phyloP scores from a whole-genome alignment of 2,888 invertebrate genomes.

The Cabera pusaria region DNA sequence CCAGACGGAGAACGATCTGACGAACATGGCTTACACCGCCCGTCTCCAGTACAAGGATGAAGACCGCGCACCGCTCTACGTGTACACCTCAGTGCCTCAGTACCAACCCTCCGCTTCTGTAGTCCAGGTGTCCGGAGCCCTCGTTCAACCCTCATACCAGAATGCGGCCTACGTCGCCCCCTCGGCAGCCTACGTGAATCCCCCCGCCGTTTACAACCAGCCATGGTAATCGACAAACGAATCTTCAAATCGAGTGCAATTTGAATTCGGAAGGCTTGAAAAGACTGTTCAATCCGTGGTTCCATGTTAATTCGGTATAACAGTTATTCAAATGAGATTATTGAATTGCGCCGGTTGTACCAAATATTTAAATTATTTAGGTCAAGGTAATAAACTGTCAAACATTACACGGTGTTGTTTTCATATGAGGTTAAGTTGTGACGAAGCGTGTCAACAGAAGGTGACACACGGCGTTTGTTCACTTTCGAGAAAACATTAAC shows the following conservation, averaged over 20 bases:
- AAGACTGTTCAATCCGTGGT: neutral
- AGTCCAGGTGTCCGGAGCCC: slow-evolving; percentile 37
- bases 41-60: slow-evolving; percentile 85
- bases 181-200: slow-evolving; percentile 16
- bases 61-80: slow-evolving; percentile 84
- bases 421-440: slow-evolving; percentile 7
- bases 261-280: neutral
- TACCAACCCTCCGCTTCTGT: slow-evolving; percentile 46
- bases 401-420: slow-evolving; percentile 3
- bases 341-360: slow-evolving; percentile 4
- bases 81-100: slow-evolving; percentile 77
- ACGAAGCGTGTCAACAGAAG: slow-evolving; percentile 11
- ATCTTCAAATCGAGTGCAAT: neutral
- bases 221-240: slow-evolving; percentile 34
- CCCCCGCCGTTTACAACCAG: slow-evolving; percentile 39
- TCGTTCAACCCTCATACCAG: slow-evolving; percentile 52
- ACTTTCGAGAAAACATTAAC: slow-evolving; percentile 16
- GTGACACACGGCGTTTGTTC: slow-evolving; percentile 9
- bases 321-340: slow-evolving; percentile 11
- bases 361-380: slow-evolving; percentile 19
- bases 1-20: slow-evolving; percentile 74
- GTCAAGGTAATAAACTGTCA: slow-evolving; percentile 20
- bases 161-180: slow-evolving; percentile 15
- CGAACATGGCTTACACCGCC: slow-evolving; percentile 86
- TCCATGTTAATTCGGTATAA: slow-evolving; percentile 5